Evolutionary conservation across 2,113 vertebrate species (phyloP).

Genomic region (Cynocephalus volans): DNA sequence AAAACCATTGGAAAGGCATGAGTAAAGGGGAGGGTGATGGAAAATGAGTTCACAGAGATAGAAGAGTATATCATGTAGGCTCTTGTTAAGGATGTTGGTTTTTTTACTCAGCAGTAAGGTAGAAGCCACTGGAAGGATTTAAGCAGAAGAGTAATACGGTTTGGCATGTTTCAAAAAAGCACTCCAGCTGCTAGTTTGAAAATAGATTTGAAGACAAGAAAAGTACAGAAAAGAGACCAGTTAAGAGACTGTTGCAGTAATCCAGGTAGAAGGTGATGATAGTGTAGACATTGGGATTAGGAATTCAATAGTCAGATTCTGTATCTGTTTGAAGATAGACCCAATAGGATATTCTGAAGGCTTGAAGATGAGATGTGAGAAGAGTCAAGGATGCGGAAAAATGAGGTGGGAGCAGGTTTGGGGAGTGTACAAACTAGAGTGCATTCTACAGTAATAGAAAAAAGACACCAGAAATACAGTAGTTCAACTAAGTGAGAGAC

Average conservation of each 20-base stretch:
- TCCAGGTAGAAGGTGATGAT: background rate
- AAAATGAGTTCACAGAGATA: background rate
- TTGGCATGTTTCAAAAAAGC: background rate
- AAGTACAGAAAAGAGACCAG: background rate
- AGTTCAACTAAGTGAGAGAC: background rate
- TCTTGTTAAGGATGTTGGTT: background rate
- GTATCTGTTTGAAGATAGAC: background rate
- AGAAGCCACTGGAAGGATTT: background rate
- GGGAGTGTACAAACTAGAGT: background rate
- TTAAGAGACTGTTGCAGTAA: background rate
- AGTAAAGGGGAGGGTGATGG: background rate
- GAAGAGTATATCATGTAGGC: background rate
- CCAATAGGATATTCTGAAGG: background rate
- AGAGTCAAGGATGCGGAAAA: background rate
- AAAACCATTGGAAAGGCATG: background rate
- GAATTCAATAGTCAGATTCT: background rate
- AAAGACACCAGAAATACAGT: background rate
- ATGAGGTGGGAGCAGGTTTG: background rate
- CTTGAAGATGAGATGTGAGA: background rate
- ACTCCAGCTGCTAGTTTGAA: background rate
- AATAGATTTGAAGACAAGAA: background rate
- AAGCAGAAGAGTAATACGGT: background rate
- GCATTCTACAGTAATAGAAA: background rate
- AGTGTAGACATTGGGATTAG: background rate
- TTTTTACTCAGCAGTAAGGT: background rate